Base-by-base conservation (phyloP, 2,113 vertebrate genomes). In the Sialia sialis region DNA sequence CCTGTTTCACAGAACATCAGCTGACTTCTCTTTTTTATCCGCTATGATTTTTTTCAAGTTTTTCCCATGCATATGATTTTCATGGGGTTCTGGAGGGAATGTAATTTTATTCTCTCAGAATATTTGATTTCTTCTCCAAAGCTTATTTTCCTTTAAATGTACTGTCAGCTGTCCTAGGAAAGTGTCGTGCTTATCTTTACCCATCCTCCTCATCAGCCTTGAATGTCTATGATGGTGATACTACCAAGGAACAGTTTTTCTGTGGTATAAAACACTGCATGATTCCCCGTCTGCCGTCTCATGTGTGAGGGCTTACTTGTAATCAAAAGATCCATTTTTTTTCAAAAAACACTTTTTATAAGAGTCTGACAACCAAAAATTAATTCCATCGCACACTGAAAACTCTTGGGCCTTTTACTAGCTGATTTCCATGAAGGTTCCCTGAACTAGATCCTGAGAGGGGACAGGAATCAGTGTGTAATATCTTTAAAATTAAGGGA, bases 31-130 rank as follows among this genome's bases (percentile, higher is more conserved):
- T 73, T 32, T 83, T 84, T 62, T 46, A 51, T 43, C 52, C 63
- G 12, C 30, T 68, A 16, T 6, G 4, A 26, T 5, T 22, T 9
- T 32, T 84, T 84, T 55, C 29, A 58, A 41, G 25, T 8, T 8
- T 90, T 93, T 77, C 41, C 52, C 10, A 11, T 23, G 16, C 4
- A 3, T 29, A 16, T 26, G 11, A 16, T 34, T 26, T 88, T 46
- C 0, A 0, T 19, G 39, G 26, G 4, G 8, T 56, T 80, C 30
- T 17, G 1, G 6, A 19, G 6, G 11, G 11, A 18, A 20, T 34
- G 6, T 32, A 34, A 18, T 51, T 63, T 69, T 68, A 16, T 56
- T 82, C 7, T 87, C 16, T 62, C 18, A 49, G 27, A 72, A 49
- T 68, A 82, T 54, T 68, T 72, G 55, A 44, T 72, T 81, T 85